phyloP scores from a whole-genome alignment of 2,888 invertebrate genomes.

The Stenurella melanura region DNA sequence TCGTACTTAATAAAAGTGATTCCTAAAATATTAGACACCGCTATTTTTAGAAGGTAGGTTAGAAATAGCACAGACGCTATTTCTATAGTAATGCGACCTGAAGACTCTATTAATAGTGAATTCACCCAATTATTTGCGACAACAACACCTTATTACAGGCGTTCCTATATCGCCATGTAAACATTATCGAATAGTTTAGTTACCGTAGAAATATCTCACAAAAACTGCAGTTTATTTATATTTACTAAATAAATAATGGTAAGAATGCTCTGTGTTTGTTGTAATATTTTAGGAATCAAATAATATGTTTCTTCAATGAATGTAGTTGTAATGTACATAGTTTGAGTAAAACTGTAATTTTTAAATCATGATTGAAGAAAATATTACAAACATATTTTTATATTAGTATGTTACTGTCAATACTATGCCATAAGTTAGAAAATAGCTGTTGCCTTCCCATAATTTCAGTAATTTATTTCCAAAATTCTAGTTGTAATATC shows the following conservation, averaged over 20 bases:
- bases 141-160: conserved; percentile 45
- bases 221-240: background rate
- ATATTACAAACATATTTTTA: too few species aligned
- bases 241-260: background rate
- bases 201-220: background rate
- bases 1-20: conserved; percentile 46
- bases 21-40: conserved; percentile 57
- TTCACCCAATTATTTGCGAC: conserved; percentile 63
- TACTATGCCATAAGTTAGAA: too few species aligned
- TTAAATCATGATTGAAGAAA: too few species aligned
- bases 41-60: conserved; percentile 56
- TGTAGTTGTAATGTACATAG: too few species aligned
- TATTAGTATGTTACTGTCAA: too few species aligned
- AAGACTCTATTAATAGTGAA: conserved; percentile 61
- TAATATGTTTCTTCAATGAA: too few species aligned
- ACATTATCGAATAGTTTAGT: conserved; percentile 15
- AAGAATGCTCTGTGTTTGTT: too few species aligned
- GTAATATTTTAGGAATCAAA: too few species aligned
- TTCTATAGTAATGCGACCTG: conserved; percentile 62
- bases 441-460: too few species aligned
- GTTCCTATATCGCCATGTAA: conserved; percentile 12
- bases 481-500: too few species aligned
- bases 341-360: too few species aligned
- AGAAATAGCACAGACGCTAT: conserved; percentile 57
- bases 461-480: too few species aligned